A percentile compares a stretch with the other conserved stretches of the same genome.
These are phyloP conservation scores for Drosophila antonietae DNA, from an alignment of 2,888 invertebrate species.

Conservation along the genomic window DNA sequence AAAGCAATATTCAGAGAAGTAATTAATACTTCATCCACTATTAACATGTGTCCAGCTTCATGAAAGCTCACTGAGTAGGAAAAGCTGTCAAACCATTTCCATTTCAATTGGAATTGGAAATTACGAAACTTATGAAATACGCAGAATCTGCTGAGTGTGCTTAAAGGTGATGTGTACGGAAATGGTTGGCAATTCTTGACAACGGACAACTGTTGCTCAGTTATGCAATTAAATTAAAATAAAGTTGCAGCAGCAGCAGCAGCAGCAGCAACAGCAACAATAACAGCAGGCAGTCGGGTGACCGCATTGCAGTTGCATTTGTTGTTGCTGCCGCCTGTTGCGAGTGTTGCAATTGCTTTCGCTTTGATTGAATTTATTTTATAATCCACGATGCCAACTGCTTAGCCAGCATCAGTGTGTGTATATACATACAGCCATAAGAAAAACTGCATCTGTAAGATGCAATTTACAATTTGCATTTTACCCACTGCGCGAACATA, in stretches of 20 bases:
- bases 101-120: not conserved
- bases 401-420: constrained; percentile 36
- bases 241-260: constrained; percentile 49
- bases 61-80: not conserved
- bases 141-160: constrained; percentile 21
- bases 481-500: constrained; percentile 55
- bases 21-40: not conserved
- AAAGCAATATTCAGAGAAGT: not conserved
- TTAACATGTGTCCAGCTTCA: not conserved
- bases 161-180: constrained; percentile 48
- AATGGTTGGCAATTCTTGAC: constrained; percentile 74
- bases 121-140: constrained; percentile 3
- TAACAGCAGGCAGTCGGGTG: constrained; percentile 53
- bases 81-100: not conserved
- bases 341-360: constrained; percentile 76
- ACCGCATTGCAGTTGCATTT: constrained; percentile 59
- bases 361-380: constrained; percentile 80
- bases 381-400: constrained; percentile 73
- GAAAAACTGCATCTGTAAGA: constrained; percentile 60
- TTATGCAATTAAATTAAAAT: constrained; percentile 77
- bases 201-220: constrained; percentile 67
- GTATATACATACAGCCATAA: constrained; percentile 23
- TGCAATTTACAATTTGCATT: constrained; percentile 76
- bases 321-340: constrained; percentile 46
- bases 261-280: constrained; percentile 38